Percentiles rank a stretch among this genome's conserved stretches.
These are phyloP conservation scores for Rhineura floridana DNA, from an alignment of 2,113 vertebrate species.

Conservation along the genomic window DNA sequence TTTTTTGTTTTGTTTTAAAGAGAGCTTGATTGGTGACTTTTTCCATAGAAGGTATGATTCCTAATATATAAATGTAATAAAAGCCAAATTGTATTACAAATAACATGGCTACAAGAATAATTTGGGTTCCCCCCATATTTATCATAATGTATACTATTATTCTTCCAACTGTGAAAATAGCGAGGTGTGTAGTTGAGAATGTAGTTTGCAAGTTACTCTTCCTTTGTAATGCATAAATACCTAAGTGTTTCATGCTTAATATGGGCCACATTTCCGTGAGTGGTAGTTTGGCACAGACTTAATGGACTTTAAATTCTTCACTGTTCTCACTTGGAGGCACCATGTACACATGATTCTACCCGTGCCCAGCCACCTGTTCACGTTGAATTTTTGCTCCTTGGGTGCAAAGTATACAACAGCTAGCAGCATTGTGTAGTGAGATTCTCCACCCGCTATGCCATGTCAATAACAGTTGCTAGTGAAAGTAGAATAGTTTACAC, in stretches of 20 bases:
- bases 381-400: neutral
- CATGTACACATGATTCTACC: neutral
- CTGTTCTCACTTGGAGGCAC: neutral
- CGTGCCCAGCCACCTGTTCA: neutral
- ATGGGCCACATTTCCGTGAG: neutral
- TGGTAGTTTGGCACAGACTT: neutral
- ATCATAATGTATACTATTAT: slow-evolving; percentile 46
- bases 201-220: slow-evolving; percentile 63
- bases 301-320: neutral
- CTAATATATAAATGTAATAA: slow-evolving; percentile 5
- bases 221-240: slow-evolving; percentile 56
- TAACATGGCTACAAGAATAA: slow-evolving; percentile 9
- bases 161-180: slow-evolving; percentile 65
- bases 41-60: slow-evolving; percentile 20
- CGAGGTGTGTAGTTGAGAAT: slow-evolving; percentile 68
- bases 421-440: neutral
- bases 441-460: neutral
- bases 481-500: neutral
- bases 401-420: neutral
- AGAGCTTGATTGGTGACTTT: slow-evolving; percentile 8
- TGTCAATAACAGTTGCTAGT: neutral
- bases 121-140: slow-evolving; percentile 53
- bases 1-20: neutral
- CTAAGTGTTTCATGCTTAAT: slow-evolving; percentile 39
- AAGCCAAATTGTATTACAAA: neutral